Base-by-base conservation (phyloP, 1,140 invertebrate species). In the Drosophila virilis region DNA sequence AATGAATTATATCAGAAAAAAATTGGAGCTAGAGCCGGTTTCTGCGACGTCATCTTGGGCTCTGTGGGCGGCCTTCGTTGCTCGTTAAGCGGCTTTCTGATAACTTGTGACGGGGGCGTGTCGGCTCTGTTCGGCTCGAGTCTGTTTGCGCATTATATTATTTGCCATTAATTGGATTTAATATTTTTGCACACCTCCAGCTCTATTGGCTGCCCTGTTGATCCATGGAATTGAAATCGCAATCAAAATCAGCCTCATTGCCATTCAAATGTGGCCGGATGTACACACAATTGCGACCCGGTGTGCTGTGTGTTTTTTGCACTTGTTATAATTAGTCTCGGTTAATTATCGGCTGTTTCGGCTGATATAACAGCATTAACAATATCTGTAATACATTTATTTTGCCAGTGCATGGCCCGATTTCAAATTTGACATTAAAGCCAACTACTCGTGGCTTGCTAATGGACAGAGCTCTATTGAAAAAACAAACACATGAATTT, bases 361-460 rank as follows among this genome's bases (percentile, higher is more conserved):
- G 69, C 67, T 66, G 55, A 68, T 67, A 68, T 77, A 82, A 76
- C 67, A 58, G 45, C 65, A 46, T 8, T 28, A 40, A 32, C 46
- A 40, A 62, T 51, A 32, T n/a, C 22, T 28, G 22, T 0, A 28
- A 15, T 17, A 52, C 46, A 64, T 64, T 55, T 46, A 54, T 38
- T 13, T 67, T 65, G 37, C 57, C 8, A 45, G 46, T 46, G 22
- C 22, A 4, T 1, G 17, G 12, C 35, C 65, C 12, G 6, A 15
- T 10, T 38, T 43, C 93, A 75, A 46, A 94, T 94, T 60, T 93
- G 78, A 65, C 93, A 93, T 66, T 93, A 92, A 45, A 60, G 48
- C 12, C 8, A 28, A n/a, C 22, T 28, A 33, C 48, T 13, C 43
- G 60, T 0, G 4, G 3, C 5, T 28, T 28, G 22, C 22, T 28